phyloP scores from a whole-genome alignment of 53 echinoderm and acorn worm species.

The Paracentrotus lividus region DNA sequence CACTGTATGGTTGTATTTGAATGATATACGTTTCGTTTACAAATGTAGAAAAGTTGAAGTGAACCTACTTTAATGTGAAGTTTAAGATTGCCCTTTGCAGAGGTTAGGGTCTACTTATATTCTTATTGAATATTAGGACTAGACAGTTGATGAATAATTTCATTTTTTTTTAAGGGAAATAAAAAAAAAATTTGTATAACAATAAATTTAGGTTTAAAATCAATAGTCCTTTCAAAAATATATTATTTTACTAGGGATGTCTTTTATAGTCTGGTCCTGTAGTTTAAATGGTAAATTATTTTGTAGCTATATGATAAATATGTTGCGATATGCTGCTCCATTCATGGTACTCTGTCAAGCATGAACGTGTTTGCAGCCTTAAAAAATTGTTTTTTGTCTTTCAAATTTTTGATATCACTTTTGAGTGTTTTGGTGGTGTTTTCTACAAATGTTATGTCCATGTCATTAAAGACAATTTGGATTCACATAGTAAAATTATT shows the following conservation, averaged over 20 bases:
- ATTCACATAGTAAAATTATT: constrained; percentile 41
- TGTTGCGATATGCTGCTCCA: constrained; percentile 49
- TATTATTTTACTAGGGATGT: constrained; percentile 54
- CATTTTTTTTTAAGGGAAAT: constrained; percentile 52
- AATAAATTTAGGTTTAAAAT: constrained; percentile 15
- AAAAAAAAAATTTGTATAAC: constrained; percentile 46
- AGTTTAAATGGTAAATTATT: constrained; percentile 38
- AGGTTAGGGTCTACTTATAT: constrained; percentile 1
- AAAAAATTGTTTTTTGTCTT: constrained; percentile 38
- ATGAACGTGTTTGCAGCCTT: constrained; percentile 40
- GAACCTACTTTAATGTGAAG: constrained; percentile 51
- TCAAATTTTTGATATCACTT: constrained; percentile 43
- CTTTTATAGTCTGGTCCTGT: constrained; percentile 52
- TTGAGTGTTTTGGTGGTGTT: constrained; percentile 60
- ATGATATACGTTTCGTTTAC: background rate
- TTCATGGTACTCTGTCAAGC: constrained; percentile 41
- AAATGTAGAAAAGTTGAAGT: constrained; percentile 54
- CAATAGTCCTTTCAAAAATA: constrained; percentile 39
- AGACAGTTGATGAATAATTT: constrained; percentile 52
- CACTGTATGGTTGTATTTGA: constrained; percentile 54
- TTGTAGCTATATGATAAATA: constrained; percentile 51
- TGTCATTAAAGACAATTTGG: constrained; percentile 52
- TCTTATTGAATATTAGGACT: constrained; percentile 51
- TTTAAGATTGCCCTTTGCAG: background rate
- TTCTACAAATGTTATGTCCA: constrained; percentile 49